Base-by-base conservation (phyloP, 2,797 vertebrate genomes). In the Clamator glandarius region DNA sequence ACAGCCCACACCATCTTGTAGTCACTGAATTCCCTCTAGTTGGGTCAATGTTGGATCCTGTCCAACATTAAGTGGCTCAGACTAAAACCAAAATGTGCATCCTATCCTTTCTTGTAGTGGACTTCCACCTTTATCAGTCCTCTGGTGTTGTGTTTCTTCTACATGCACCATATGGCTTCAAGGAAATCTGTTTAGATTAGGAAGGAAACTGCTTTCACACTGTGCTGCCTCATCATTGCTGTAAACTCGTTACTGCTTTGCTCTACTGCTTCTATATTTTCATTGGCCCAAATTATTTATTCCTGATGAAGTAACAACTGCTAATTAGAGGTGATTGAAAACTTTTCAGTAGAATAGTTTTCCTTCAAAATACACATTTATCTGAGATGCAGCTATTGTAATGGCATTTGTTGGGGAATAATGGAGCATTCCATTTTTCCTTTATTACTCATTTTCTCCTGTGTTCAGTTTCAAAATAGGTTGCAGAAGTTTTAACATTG, bases 261-360 rank as follows among this genome's bases (percentile, higher is more conserved):
- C 63, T 86, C 5, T 76, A 86, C 36, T 93, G 63, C 35, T n/a
- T 57, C 82, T 84, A 25, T 76, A 59, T 78, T 92, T 93, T 67
- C 7, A 29, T 21, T 77, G 61, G 64, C 68, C 75, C 64, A 62
- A 74, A 29, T 55, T 72, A 20, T 25, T 74, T 58, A 41, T 59
- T 87, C 75, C 62, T 63, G 39, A 58, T 4, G 2, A 87, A 72
- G 19, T 67, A 62, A 36, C 16, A 70, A 33, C 70, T 75, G 26
- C 39, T 89, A 80, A 75, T 55, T 57, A 82, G 51, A 95, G 63
- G 58, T 70, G 55, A 87, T 11, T 76, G 79, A 86, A 94, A 96
- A 93, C 90, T 93, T 92, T 96, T 95, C 74, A 90, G 90, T 92
- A 82, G 72, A 87, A 89, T 85, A 79, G 87, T 93, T 95, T 95